Base-by-base conservation (phyloP, 2,888 invertebrate genomes). In the Mythimna lalbum region DNA sequence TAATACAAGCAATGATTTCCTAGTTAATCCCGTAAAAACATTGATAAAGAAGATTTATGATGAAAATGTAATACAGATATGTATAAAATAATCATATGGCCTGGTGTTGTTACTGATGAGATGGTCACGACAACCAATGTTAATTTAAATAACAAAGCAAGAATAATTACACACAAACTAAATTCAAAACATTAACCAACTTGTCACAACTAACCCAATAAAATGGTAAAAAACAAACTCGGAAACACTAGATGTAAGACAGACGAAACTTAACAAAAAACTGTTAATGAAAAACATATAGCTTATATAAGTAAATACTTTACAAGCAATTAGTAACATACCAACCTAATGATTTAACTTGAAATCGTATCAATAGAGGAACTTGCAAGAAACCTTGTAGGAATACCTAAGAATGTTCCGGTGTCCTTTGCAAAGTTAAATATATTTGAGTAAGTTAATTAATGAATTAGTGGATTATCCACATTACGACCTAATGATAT, bases 331-430 rank as follows among this genome's bases (percentile, higher is more conserved):
- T 70, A 79, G 39, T 43, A 19, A 66, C 76, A 76, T 71, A 71
- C 76, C 68, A 17, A 65, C 23, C 10, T 61, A 76, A 79, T 71
- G 49, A 79, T 39, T 76, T 68, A 53, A 76, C 53, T 79, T 68
- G 27, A 71, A 79, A 78, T 39, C 57, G 60, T 68, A 71, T 50
- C 52, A 65, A 60, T 47, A 57, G 63, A 76, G 78, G 80, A 79
- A 72, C 68, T 43, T 36, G 33, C 55, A 23, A 27, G n/a, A 50
- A 63, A 61, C 79, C 80, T 80, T 72, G 72, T 52, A 68, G 19
- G 63, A 69, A 76, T 79, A 66, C 75, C 53, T 61, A 65, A 72
- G 56, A 71, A 70, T 79, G 57, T 67, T 78, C 80, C 76, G 68
- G 72, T 65, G 76, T 76, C 67, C 70, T 75, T 67, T 50, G 36